A percentile compares a stretch with the other conserved stretches of the same genome.
These are phyloP conservation scores for Passer domesticus DNA, from an alignment of 2,113 vertebrate species.

Conservation along the genomic window DNA sequence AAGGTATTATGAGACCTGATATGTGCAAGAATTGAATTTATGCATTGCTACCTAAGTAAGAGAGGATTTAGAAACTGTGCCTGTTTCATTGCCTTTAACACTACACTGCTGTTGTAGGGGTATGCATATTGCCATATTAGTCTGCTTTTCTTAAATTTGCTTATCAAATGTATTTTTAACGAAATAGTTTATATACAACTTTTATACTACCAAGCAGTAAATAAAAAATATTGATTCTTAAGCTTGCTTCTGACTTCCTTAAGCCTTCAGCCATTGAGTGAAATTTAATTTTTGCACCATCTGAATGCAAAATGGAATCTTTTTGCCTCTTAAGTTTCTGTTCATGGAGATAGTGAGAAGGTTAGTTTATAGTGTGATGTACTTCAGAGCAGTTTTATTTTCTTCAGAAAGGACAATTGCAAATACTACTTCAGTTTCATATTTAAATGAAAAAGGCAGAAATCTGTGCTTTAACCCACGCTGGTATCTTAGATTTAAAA, in stretches of 20 bases:
- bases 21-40: slow-evolving; percentile 3
- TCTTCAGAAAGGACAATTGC: not conserved
- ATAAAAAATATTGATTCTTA: slow-evolving; percentile 59
- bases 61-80: not conserved
- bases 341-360: not conserved
- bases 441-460: not conserved
- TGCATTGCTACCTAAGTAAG: not conserved
- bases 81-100: slow-evolving; percentile 32
- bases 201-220: slow-evolving; percentile 77
- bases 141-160: slow-evolving; percentile 46
- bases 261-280: not conserved
- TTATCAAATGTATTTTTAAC: slow-evolving; percentile 76
- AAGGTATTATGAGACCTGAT: not conserved
- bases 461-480: not conserved
- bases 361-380: not conserved
- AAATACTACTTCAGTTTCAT: not conserved
- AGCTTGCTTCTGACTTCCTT: not conserved
- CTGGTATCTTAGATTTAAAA: not conserved
- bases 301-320: not conserved
- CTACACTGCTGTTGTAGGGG: slow-evolving; percentile 19
- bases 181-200: slow-evolving; percentile 70
- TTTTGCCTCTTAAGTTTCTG: not conserved
- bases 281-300: not conserved
- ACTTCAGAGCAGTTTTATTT: not conserved
- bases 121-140: not conserved